Conservation (phyloP, 92 coral and sea anemone species). For the Epizoanthus scotinus region DNA sequence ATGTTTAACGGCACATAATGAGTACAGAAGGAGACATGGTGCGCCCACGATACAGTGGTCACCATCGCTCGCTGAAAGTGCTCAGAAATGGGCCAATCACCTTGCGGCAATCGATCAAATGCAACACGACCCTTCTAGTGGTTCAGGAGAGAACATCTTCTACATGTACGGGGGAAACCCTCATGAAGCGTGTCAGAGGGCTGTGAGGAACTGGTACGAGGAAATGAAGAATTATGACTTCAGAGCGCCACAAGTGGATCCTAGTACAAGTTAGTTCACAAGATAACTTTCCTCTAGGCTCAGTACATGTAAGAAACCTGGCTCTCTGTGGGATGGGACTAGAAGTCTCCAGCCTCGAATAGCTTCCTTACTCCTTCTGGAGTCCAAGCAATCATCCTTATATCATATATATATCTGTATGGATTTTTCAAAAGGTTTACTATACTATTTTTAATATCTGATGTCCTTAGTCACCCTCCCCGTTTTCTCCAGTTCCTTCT, state of each 20-base stretch:
- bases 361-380: too few relatives aligned
- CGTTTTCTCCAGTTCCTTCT: too few relatives aligned
- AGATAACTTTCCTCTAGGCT: too few relatives aligned
- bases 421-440: too few relatives aligned
- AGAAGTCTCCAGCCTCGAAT: too few relatives aligned
- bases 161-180: constrained; percentile 92
- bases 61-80: constrained; percentile 65
- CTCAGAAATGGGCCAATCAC: constrained; percentile 93
- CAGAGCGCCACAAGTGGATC: constrained; percentile 54
- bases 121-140: constrained; percentile 69
- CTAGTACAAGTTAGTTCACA: constrained; percentile 68
- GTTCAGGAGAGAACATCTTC: constrained; percentile 75
- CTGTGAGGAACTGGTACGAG: constrained; percentile 86
- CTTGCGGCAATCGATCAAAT: constrained; percentile 89
- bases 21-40: constrained; percentile 64
- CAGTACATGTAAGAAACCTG: too few relatives aligned
- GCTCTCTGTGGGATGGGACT: too few relatives aligned
- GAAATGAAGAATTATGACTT: constrained; percentile 77
- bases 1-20: constrained; percentile 77
- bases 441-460: too few relatives aligned
- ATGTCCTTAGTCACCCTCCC: too few relatives aligned
- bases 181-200: constrained; percentile 77
- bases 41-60: constrained; percentile 75
- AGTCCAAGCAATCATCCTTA: too few relatives aligned
- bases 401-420: too few relatives aligned